These are phyloP conservation scores for Athalia rosae DNA, from an alignment of 2,888 invertebrate species.

Conservation along the genomic window DNA sequence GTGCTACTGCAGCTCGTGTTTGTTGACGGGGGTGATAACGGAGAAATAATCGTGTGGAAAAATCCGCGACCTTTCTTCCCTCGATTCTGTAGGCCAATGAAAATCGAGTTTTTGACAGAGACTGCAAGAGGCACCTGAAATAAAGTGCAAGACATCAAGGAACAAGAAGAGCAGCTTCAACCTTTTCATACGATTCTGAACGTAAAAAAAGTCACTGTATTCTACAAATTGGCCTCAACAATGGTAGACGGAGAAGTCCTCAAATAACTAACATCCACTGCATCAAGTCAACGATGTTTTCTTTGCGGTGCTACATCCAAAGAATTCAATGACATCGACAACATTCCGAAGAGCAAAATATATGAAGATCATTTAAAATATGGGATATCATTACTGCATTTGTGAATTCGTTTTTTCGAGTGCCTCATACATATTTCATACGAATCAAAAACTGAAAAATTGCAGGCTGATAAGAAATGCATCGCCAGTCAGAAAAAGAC, in stretches of 20 bases:
- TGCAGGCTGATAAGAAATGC: background rate
- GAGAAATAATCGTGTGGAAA: background rate
- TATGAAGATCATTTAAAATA: constrained; percentile 41
- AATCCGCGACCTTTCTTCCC: constrained; percentile 3
- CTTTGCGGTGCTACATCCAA: constrained; percentile 21
- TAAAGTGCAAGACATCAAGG: background rate
- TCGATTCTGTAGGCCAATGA: constrained; percentile 5
- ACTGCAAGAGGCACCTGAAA: background rate
- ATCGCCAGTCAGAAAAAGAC: constrained; percentile 21
- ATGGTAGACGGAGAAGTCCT: constrained; percentile 41
- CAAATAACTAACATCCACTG: constrained; percentile 28
- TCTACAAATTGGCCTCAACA: too few species aligned
- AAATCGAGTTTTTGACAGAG: constrained; percentile 9
- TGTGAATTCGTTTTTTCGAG: constrained; percentile 39
- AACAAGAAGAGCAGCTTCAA: constrained; percentile 8
- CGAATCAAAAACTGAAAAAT: constrained; percentile 27
- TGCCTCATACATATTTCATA: constrained; percentile 30
- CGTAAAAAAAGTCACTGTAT: too few species aligned
- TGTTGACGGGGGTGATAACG: background rate
- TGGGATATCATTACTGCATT: constrained; percentile 34
- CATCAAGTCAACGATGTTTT: constrained; percentile 13
- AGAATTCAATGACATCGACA: constrained; percentile 26
- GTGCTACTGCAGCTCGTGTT: background rate
- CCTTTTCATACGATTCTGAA: too few species aligned
- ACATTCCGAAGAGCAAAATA: constrained; percentile 11